Base-by-base conservation (phyloP, 2,113 vertebrate genomes). In the Lamprologus sp. region DNA sequence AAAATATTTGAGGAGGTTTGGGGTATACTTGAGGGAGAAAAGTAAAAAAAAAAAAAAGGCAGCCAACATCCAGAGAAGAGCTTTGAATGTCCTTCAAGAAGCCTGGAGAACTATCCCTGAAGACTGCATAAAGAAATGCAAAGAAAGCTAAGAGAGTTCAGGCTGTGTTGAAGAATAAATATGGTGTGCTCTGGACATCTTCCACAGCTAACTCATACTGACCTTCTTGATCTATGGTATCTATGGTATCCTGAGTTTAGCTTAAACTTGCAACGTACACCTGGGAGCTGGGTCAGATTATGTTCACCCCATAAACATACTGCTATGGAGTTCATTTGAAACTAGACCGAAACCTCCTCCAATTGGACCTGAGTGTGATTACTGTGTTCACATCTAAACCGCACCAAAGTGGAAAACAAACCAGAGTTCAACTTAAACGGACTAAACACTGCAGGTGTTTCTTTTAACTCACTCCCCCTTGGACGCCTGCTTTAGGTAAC, bases 161-260 rank as follows among this genome's bases (percentile, higher is more conserved):
- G 58, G 58, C 15, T 63, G 15, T 63, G 9, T 63, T 63, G 58
- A 35, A 35, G 58, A 35, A 63, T 35, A 63, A 63, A 63, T 33
- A 33, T 63, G 58, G 15, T 63, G 6, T 63, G 15, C 28, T 60
- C 58, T 60, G 28, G 28, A 60, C 2, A 33, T 1, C 58, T 63
- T 63, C 28, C 58, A 63, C 58, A 63, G 58, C 58, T 35, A 63
- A 63, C 31, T 63, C 58, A 63, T 63, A 12, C 31, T 63, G 58
- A n/a, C 58, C 58, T 35, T 58, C 55, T 0, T 58, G 55, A 33
- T 33, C 56, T 33, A 60, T 60, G 28, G 9, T 31, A 63, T 11
- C 58, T 33, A 19, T 33, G 58, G 28, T 35, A 63, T 63, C 58
- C 58, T 35, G 58, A 63, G 31, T 63, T 63, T 35, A 63, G 9